These are phyloP conservation scores for Alexandromys fortis DNA, from an alignment of 2,113 vertebrate genomes.

Conservation along the genomic window DNA sequence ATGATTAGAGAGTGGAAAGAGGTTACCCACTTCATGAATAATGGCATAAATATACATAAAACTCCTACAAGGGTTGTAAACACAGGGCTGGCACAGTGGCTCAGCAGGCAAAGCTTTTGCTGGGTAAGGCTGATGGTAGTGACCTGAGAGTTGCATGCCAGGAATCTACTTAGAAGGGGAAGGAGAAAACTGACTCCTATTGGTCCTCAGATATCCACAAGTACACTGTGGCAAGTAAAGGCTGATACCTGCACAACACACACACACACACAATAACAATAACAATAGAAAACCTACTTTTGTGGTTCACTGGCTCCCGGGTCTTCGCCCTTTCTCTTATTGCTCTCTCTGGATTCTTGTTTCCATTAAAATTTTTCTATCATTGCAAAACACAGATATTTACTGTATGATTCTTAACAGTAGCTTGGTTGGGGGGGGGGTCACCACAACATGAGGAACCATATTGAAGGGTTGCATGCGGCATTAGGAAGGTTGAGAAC, in stretches of 20 bases:
- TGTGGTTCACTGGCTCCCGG: not conserved
- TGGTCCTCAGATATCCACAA: not conserved
- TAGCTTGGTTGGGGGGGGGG: not conserved
- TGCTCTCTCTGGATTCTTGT: not conserved
- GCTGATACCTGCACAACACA: not conserved
- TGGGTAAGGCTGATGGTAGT: not conserved
- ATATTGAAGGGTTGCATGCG: not conserved
- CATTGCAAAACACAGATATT: not conserved
- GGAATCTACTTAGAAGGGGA: not conserved
- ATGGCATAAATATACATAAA: not conserved
- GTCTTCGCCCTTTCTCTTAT: not conserved
- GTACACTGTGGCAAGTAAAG: not conserved
- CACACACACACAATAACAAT: not conserved
- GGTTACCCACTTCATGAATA: not conserved
- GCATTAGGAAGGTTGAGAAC: not conserved
- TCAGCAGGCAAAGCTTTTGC: not conserved
- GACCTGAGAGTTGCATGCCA: not conserved
- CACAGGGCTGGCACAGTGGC: not conserved
- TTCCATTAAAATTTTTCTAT: not conserved
- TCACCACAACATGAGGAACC: not conserved
- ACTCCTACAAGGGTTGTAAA: not conserved
- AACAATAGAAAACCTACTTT: not conserved
- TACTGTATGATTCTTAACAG: not conserved
- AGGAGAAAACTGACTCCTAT: not conserved
- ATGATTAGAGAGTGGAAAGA: not conserved